phyloP scores from a whole-genome alignment of 2,113 vertebrate genomes.

The Eubucco bourcierii region DNA sequence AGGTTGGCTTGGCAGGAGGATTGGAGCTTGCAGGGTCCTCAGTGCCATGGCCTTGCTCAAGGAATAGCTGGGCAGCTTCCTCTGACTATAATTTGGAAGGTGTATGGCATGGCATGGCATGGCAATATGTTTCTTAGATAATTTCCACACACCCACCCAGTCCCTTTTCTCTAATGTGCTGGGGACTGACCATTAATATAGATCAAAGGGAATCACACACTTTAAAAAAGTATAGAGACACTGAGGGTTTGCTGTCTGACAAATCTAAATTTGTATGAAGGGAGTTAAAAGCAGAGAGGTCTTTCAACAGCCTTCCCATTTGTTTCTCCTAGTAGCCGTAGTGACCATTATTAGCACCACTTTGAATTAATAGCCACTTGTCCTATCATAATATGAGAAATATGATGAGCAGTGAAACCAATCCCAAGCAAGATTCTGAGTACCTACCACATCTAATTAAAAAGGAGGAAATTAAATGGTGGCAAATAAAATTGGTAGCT shows the following conservation, averaged over 20 bases:
- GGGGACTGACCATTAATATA: neutral
- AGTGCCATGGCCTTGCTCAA: too few relatives aligned
- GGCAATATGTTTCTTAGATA: neutral
- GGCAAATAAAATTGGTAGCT: conserved; percentile 15
- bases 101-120: neutral
- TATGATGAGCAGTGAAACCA: conserved; percentile 26
- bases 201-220: neutral
- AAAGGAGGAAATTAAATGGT: conserved; percentile 2
- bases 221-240: neutral
- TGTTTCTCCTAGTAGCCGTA: conserved; percentile 5
- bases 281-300: neutral
- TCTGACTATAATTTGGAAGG: neutral
- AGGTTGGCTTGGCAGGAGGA: neutral
- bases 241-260: neutral
- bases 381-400: conserved; percentile 40
- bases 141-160: neutral
- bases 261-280: conserved; percentile 1
- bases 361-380: conserved; percentile 41
- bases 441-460: conserved; percentile 30
- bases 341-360: neutral
- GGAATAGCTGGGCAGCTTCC: neutral
- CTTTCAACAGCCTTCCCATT: conserved; percentile 1
- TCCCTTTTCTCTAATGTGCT: neutral
- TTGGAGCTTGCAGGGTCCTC: neutral
- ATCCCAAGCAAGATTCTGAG: conserved; percentile 20